Conservation (phyloP, 2,797 vertebrate genomes). For the Sebastes diploproa region DNA sequence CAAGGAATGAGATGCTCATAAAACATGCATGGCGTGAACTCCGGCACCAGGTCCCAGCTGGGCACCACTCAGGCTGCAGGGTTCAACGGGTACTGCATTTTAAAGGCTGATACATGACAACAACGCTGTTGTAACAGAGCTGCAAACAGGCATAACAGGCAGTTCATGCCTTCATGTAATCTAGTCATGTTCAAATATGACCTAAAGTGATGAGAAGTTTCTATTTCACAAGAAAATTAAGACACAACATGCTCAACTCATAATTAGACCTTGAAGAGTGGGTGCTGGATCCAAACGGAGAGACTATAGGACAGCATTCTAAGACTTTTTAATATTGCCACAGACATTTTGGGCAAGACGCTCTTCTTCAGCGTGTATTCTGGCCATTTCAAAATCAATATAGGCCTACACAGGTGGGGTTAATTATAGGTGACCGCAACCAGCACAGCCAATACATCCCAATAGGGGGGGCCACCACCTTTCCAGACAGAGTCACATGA, state of each 20-base stretch:
- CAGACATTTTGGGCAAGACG: not conserved
- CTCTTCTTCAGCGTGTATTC: not conserved
- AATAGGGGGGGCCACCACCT: not conserved
- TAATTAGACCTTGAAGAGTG: not conserved
- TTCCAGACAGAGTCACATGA: not conserved
- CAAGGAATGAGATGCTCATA: slow-evolving; percentile 72
- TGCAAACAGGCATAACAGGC: not conserved
- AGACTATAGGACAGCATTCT: not conserved
- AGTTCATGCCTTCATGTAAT: not conserved
- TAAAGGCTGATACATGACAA: not conserved
- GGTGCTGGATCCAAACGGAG: not conserved
- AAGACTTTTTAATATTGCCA: not conserved
- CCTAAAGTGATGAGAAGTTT: not conserved
- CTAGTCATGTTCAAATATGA: not conserved
- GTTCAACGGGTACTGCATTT: slow-evolving; percentile 31
- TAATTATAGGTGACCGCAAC: not conserved
- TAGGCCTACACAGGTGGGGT: not conserved
- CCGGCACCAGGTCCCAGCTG: slow-evolving; percentile 54
- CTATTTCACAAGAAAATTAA: not conserved
- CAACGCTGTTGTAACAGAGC: not conserved
- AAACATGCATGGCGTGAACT: slow-evolving; percentile 72
- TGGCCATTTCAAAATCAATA: not conserved
- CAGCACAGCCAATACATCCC: not conserved
- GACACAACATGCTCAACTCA: not conserved
- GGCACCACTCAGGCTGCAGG: slow-evolving; percentile 30